These are phyloP conservation scores for Prionace glauca DNA, from an alignment of 2,797 vertebrate genomes.

Conservation along the genomic window DNA sequence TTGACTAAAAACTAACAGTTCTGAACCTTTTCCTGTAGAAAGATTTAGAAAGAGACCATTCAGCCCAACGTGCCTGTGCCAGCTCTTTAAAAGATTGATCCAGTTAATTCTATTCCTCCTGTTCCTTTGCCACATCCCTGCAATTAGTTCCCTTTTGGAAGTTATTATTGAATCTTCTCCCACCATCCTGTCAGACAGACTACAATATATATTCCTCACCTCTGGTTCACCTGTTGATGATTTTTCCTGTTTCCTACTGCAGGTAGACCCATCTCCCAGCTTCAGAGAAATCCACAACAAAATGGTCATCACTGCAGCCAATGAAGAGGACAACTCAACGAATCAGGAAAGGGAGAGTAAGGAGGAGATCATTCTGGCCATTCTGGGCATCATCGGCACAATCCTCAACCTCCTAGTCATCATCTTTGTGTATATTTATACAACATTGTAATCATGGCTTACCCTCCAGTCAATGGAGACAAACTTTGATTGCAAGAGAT, in stretches of 20 bases:
- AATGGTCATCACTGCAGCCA: constrained; percentile 90
- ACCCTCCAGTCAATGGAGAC: neutral
- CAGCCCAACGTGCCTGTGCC: neutral
- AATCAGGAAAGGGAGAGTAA: constrained; percentile 90
- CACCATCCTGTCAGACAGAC: neutral
- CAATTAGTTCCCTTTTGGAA: neutral
- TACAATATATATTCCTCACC: neutral
- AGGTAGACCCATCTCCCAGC: neutral
- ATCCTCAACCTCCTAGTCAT: constrained; percentile 93
- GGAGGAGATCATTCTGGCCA: constrained; percentile 89
- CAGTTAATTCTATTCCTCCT: neutral
- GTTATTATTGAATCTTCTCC: neutral
- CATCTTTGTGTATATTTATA: constrained; percentile 98
- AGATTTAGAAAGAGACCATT: neutral
- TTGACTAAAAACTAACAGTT: neutral
- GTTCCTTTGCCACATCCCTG: neutral
- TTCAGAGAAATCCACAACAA: constrained; percentile 67
- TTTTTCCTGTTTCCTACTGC: neutral
- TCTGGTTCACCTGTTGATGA: neutral
- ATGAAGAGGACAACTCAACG: constrained; percentile 84
- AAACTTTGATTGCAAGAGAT: neutral
- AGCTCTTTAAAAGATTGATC: neutral
- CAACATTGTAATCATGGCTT: constrained; percentile 70
- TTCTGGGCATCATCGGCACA: constrained; percentile 95
- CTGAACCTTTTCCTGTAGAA: neutral